phyloP scores from a whole-genome alignment of 2,888 invertebrate genomes.

The Troglohyphantes excavatus region DNA sequence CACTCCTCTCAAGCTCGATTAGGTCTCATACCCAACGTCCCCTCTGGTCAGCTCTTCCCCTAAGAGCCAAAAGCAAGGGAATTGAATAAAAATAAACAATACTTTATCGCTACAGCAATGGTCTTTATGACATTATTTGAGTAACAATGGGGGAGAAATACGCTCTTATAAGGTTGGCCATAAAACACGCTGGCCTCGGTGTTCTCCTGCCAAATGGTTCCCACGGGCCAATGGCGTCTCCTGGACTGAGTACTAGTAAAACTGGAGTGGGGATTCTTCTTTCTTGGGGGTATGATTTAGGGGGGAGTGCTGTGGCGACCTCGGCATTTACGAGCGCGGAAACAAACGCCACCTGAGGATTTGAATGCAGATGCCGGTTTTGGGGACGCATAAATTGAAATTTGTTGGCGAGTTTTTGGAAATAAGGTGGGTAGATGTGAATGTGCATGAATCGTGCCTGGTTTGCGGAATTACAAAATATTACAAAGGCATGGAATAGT shows the following conservation, averaged over 20 bases:
- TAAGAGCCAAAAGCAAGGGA: background rate
- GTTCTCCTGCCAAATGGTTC: constrained; percentile 42
- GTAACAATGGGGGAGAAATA: constrained; percentile 65
- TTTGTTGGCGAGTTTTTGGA: background rate
- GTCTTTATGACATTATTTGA: constrained; percentile 69
- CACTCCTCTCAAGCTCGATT: background rate
- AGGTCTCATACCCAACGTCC: background rate
- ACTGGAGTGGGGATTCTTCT: constrained; percentile 36
- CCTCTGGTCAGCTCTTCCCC: background rate
- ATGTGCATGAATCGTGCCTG: too few relatives aligned
- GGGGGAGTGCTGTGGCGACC: background rate
- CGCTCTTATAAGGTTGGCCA: constrained; percentile 56
- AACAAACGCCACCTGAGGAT: background rate
- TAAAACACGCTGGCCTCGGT: constrained; percentile 40
- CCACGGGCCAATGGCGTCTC: constrained; percentile 43
- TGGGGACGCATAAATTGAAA: background rate
- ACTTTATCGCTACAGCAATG: constrained; percentile 60
- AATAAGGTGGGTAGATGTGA: too few relatives aligned
- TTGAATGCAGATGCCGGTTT: background rate
- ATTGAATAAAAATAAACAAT: constrained; percentile 43
- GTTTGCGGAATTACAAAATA: too few relatives aligned
- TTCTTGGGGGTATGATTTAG: constrained; percentile 46
- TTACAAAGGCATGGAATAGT: too few relatives aligned
- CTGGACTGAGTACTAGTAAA: constrained; percentile 17
- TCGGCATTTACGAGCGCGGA: constrained; percentile 43